Percentiles rank a stretch among this genome's conserved stretches.
phyloP scores from a whole-genome alignment of 2,113 vertebrate species.

The Amazona guildingii region DNA sequence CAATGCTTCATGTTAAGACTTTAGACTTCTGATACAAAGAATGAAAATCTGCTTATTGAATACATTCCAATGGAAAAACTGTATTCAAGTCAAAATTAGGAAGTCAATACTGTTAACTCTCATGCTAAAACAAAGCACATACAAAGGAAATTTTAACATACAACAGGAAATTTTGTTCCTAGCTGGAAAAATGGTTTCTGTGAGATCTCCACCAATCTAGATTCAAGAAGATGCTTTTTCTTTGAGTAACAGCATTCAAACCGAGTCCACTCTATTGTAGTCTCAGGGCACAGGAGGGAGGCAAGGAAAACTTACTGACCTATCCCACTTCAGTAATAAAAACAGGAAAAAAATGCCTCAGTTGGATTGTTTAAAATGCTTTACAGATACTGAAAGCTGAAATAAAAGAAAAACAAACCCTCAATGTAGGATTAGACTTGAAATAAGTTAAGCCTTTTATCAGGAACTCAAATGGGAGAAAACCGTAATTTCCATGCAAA shows the following conservation, averaged over 20 bases:
- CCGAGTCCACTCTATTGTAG: neutral
- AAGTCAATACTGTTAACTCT: neutral
- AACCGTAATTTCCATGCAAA: neutral
- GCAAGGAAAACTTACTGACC: neutral
- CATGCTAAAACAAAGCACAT: constrained; percentile 32
- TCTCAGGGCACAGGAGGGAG: neutral
- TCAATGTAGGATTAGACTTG: neutral
- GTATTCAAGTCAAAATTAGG: neutral
- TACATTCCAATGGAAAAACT: neutral
- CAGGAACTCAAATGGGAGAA: neutral
- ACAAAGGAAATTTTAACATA: neutral
- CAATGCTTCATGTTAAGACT: neutral
- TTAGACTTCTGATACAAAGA: neutral
- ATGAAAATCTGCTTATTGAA: constrained; percentile 18
- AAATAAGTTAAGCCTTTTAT: neutral
- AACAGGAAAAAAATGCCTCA: neutral
- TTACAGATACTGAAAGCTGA: neutral
- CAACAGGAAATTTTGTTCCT: constrained; percentile 42
- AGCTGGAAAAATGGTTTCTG: neutral
- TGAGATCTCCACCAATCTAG: constrained; percentile 23
- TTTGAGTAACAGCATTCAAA: neutral
- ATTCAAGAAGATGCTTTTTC: neutral
- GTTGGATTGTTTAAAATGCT: neutral
- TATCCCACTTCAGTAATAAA: neutral
- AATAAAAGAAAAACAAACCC: neutral